Conservation (phyloP, 2,888 invertebrate genomes). For the Pristionchus exspectatus region DNA sequence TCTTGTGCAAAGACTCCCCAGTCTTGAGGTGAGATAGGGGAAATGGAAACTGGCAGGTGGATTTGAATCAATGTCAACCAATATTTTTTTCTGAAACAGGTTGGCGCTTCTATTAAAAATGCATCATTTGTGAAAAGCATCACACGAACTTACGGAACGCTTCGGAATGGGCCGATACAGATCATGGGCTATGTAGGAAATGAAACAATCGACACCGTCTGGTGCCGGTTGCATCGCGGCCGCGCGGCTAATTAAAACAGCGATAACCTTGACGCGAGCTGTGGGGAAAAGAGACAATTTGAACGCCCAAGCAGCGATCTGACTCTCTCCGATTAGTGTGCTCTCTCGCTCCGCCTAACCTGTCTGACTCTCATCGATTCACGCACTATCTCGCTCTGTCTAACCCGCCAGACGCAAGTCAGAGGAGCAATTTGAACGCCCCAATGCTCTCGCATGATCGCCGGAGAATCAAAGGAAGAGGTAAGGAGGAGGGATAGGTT, state of each 20-base stretch:
- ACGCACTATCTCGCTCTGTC: background rate
- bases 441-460: constrained; percentile 26
- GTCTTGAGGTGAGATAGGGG: background rate
- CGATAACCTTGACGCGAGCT: constrained; percentile 16
- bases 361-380: background rate
- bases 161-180: no score
- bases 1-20: constrained; percentile 43
- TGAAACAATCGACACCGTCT: background rate
- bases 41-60: background rate
- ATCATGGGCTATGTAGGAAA: background rate
- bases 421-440: background rate
- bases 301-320: background rate
- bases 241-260: constrained; percentile 2
- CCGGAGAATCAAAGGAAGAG: constrained; percentile 3
- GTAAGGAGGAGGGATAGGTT: constrained; percentile 5
- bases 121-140: no score
- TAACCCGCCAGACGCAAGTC: background rate
- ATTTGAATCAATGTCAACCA: background rate
- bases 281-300: constrained; percentile 25
- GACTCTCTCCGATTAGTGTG: background rate
- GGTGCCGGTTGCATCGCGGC: background rate
- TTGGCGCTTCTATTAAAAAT: background rate
- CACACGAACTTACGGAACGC: no score
- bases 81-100: background rate
- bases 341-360: background rate